phyloP scores from a whole-genome alignment of 2,113 vertebrate genomes.

The Carassius gibelio region DNA sequence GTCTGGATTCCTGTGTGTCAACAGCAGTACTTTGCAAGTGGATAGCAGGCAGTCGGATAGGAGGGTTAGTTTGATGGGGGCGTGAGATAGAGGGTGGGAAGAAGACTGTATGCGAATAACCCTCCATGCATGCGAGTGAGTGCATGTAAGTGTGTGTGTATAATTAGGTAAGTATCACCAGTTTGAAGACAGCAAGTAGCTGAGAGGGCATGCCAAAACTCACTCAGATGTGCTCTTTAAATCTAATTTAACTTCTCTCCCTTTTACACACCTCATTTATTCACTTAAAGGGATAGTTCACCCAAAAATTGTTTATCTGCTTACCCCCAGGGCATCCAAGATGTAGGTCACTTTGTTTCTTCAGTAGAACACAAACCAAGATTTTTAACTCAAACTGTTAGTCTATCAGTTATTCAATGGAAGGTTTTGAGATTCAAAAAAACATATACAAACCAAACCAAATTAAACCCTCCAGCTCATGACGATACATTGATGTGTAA shows the following conservation, averaged over 20 bases:
- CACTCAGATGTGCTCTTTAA: conserved; percentile 44
- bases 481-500: too few relatives aligned
- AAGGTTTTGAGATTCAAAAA: too few relatives aligned
- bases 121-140: conserved; percentile 15
- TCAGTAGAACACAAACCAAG: too few relatives aligned
- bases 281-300: neutral
- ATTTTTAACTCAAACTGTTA: too few relatives aligned
- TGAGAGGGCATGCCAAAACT: conserved; percentile 61
- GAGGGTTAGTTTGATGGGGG: conserved; percentile 29
- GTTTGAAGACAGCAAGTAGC: conserved; percentile 59
- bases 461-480: too few relatives aligned
- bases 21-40: conserved; percentile 55
- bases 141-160: conserved; percentile 20
- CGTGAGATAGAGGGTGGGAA: conserved; percentile 36
- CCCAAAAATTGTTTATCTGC: too few relatives aligned
- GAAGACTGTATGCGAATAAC: conserved; percentile 24
- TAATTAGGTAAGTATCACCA: conserved; percentile 57
- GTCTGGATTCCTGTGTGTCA: conserved; percentile 56
- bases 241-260: conserved; percentile 28
- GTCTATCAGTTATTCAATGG: too few relatives aligned
- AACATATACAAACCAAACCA: too few relatives aligned
- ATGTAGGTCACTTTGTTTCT: too few relatives aligned
- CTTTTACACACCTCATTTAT: conserved; percentile 26
- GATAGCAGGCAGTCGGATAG: conserved; percentile 46
- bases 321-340: too few relatives aligned